Evolutionary conservation across 2,113 vertebrate genomes (phyloP).

Genomic region (Chaenocephalus aceratus): DNA sequence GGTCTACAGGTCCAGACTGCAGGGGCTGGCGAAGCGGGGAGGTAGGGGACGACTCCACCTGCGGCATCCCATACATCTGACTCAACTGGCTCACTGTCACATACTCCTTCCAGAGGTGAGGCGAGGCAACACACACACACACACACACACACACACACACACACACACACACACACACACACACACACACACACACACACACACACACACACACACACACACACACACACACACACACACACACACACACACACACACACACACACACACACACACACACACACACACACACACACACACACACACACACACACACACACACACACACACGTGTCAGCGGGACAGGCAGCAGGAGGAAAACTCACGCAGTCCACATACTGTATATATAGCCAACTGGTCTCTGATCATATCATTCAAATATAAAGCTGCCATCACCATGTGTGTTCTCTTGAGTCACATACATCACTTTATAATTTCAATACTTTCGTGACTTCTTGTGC

Average conservation of each 20-base stretch:
- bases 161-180: conserved; percentile 28
- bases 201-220: no score
- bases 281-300: no score
- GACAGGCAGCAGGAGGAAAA: not conserved
- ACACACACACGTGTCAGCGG: conserved; percentile 24
- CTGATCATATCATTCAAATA: not conserved
- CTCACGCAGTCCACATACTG: not conserved
- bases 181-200: not conserved
- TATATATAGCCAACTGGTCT: no score
- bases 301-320: no score
- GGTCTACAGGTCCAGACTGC: conserved; percentile 76
- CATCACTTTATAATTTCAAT: no score
- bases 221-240: conserved; percentile 25
- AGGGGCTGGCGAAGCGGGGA: conserved; percentile 74
- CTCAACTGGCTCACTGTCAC: conserved; percentile 79
- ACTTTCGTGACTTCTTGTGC: no score
- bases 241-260: conserved; percentile 24
- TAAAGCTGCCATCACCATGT: not conserved
- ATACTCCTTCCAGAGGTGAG: conserved; percentile 69
- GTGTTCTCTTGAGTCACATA: no score
- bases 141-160: conserved; percentile 23
- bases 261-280: conserved; percentile 10
- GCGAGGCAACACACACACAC: conserved; percentile 13
- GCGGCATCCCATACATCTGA: conserved; percentile 85
- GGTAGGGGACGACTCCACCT: conserved; percentile 79